Percentiles rank a stretch among this genome's conserved stretches.
Evolutionary conservation across 2,113 vertebrate species (phyloP).

Genomic region (Orientallactaga bullata): DNA sequence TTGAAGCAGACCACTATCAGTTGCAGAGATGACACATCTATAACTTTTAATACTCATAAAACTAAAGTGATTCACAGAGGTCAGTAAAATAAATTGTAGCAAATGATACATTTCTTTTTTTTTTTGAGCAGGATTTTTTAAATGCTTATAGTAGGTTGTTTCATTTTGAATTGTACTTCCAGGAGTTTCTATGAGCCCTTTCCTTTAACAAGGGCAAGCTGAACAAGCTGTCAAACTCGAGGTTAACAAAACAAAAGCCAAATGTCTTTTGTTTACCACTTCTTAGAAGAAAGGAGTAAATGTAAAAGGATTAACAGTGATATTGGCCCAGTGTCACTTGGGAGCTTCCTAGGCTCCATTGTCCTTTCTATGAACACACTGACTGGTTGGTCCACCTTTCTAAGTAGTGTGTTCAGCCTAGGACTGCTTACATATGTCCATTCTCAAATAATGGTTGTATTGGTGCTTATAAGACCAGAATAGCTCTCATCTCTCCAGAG

Average conservation of each 20-base stretch:
- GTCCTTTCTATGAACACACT: not conserved
- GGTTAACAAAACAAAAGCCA: constrained; percentile 22
- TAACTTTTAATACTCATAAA: constrained; percentile 66
- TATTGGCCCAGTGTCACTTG: not conserved
- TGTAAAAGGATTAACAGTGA: constrained; percentile 28
- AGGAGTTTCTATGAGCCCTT: not conserved
- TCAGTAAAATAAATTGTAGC: constrained; percentile 31
- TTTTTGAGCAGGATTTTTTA: not conserved
- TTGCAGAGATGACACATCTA: constrained; percentile 24
- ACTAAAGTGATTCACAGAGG: constrained; percentile 31
- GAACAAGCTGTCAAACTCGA: not conserved
- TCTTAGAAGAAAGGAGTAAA: constrained; percentile 49
- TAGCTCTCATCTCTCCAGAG: not conserved
- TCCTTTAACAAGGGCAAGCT: not conserved
- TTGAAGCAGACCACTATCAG: constrained; percentile 72
- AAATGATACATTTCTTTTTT: constrained; percentile 7
- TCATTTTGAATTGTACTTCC: constrained; percentile 8
- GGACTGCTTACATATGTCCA: not conserved
- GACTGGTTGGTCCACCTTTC: too few species aligned
- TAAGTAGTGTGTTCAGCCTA: not conserved
- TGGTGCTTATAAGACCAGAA: not conserved
- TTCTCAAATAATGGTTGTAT: not conserved
- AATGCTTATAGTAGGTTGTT: not conserved
- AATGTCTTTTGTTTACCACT: constrained; percentile 15
- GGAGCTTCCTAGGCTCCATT: not conserved